A percentile compares a stretch with the other conserved stretches of the same genome.
phyloP scores from a whole-genome alignment of 1,140 invertebrate species.

The Acromyrmex heyeri region DNA sequence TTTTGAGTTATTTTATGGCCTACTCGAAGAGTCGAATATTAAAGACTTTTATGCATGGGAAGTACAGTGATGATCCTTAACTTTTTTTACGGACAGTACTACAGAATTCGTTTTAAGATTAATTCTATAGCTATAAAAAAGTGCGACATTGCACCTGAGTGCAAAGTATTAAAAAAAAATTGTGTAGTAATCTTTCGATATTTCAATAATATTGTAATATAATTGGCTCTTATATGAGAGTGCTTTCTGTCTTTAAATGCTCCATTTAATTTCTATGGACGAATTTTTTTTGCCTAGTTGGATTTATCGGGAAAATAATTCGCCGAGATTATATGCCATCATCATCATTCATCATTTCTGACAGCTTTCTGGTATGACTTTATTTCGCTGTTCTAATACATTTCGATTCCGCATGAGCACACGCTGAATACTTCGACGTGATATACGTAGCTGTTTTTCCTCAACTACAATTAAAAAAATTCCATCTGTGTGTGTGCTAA shows the following conservation, averaged over 20 bases:
- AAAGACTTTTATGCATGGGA: too few species aligned
- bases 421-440: constrained; percentile 2
- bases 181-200: neutral
- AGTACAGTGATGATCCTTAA: too few species aligned
- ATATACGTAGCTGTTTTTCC: neutral
- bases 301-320: constrained; percentile 42
- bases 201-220: neutral
- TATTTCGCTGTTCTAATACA: constrained; percentile 49
- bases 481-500: constrained; percentile 26
- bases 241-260: constrained; percentile 16
- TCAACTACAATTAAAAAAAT: constrained; percentile 44
- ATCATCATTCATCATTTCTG: constrained; percentile 53
- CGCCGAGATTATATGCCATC: constrained; percentile 48
- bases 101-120: too few species aligned
- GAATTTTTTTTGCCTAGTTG: constrained; percentile 8
- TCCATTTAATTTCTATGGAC: constrained; percentile 49
- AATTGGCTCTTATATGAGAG: neutral
- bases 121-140: too few species aligned
- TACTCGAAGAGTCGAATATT: too few species aligned
- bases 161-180: too few species aligned
- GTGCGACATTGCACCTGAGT: too few species aligned
- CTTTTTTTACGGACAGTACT: too few species aligned
- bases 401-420: constrained; percentile 40
- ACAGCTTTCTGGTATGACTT: constrained; percentile 56
- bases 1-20: too few species aligned